Percentiles rank a stretch among this genome's conserved stretches.
Evolutionary conservation across 2,797 vertebrate genomes (phyloP).

Genomic region (Chloroceryle amazona): DNA sequence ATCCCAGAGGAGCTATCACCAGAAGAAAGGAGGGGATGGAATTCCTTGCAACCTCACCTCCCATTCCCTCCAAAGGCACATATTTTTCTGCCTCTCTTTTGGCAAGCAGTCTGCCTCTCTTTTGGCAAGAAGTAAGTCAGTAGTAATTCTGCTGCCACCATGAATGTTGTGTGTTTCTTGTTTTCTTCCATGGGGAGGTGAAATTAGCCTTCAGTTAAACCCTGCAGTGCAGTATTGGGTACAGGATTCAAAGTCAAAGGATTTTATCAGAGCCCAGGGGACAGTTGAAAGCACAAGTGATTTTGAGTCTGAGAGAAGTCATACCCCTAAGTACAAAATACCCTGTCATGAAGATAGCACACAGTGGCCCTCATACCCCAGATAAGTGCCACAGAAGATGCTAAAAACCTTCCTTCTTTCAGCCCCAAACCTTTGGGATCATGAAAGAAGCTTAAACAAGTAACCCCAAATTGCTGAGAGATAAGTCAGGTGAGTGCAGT

Average conservation of each 20-base stretch:
- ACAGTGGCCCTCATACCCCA: background rate
- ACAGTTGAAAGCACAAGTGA: background rate
- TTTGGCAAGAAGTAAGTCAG: background rate
- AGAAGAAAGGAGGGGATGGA: background rate
- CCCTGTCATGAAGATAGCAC: background rate
- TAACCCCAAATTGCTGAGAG: background rate
- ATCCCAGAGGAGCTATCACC: background rate
- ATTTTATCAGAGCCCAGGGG: background rate
- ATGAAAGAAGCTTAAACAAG: background rate
- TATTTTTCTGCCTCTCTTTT: background rate
- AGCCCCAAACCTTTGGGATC: background rate
- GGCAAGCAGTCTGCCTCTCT: background rate
- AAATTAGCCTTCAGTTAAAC: background rate
- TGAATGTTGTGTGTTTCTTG: background rate
- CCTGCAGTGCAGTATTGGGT: background rate
- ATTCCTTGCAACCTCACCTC: background rate
- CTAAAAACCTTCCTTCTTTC: background rate
- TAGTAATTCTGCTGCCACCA: background rate
- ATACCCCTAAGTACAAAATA: background rate
- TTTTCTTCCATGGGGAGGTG: background rate
- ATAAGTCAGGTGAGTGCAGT: background rate
- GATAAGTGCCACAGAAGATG: background rate
- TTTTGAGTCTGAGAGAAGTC: background rate
- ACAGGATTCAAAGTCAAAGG: background rate
- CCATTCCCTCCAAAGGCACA: background rate